Percentiles rank a stretch among this genome's conserved stretches.
These are phyloP conservation scores for Campoletis raptor DNA, from an alignment of 2,888 invertebrate genomes.

Conservation along the genomic window DNA sequence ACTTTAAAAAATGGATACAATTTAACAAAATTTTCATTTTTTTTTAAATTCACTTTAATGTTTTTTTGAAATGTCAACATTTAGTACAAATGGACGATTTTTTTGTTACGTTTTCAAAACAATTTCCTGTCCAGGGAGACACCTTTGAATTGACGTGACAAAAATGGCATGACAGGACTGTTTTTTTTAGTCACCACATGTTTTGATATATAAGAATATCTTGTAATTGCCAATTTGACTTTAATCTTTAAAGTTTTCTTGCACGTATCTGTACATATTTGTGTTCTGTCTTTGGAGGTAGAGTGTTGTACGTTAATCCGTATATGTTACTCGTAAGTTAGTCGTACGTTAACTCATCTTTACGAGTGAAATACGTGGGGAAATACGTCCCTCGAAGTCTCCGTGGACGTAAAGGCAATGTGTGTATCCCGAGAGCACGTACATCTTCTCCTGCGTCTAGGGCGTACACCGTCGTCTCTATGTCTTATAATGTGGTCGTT, in stretches of 20 bases:
- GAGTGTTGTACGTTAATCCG: slow-evolving; percentile 45
- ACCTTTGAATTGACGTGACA: no score
- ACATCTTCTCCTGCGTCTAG: slow-evolving; percentile 36
- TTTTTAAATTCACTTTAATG: no score
- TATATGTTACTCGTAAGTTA: slow-evolving; percentile 59
- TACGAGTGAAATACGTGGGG: slow-evolving; percentile 62
- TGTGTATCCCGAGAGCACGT: slow-evolving; percentile 39
- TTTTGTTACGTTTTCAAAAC: neutral
- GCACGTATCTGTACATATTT: neutral
- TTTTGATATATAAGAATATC: no score
- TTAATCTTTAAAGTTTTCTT: neutral
- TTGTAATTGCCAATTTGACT: neutral
- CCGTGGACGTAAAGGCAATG: slow-evolving; percentile 36
- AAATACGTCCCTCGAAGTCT: slow-evolving; percentile 60
- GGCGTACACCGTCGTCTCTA: slow-evolving; percentile 27
- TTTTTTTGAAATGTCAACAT: neutral
- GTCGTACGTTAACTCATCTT: slow-evolving; percentile 65
- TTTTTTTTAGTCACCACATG: neutral
- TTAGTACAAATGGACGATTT: neutral
- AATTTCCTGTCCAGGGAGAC: neutral
- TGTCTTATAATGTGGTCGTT: slow-evolving; percentile 5
- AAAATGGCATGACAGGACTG: neutral
- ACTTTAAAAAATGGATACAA: no score
- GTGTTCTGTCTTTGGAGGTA: neutral
- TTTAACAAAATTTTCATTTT: no score